Percentiles rank a stretch among this genome's conserved stretches.
These are phyloP conservation scores for Agrotis ipsilon DNA, from an alignment of 2,888 invertebrate species.

Conservation along the genomic window DNA sequence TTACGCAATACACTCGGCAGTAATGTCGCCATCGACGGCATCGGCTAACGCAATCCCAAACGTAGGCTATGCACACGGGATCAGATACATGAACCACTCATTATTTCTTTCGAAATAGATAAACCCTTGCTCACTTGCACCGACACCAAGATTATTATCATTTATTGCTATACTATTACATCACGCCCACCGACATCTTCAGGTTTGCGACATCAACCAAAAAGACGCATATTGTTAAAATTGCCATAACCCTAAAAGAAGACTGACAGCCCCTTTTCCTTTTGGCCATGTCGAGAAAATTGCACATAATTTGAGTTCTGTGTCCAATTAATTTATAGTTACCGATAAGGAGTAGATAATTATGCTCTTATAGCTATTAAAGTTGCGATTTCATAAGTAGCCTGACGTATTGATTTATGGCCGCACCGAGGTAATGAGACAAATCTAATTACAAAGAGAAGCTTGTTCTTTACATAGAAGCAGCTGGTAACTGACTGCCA, in stretches of 20 bases:
- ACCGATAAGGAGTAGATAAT: conserved; percentile 60
- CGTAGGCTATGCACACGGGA: conserved; percentile 65
- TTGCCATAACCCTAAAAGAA: conserved; percentile 42
- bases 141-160: conserved; percentile 51
- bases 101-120: conserved; percentile 66
- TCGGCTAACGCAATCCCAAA: conserved; percentile 66
- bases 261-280: conserved; percentile 46
- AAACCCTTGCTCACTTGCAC: conserved; percentile 56
- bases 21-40: conserved; percentile 60
- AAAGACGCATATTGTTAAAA: conserved; percentile 44
- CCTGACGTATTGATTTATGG: conserved; percentile 53
- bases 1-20: conserved; percentile 55
- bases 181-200: conserved; percentile 44
- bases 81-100: conserved; percentile 65
- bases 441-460: conserved; percentile 50
- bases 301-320: conserved; percentile 57
- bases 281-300: conserved; percentile 53
- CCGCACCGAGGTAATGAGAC: conserved; percentile 33
- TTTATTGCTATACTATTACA: conserved; percentile 58
- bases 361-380: conserved; percentile 54
- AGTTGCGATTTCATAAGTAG: conserved; percentile 47
- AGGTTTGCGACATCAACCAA: conserved; percentile 45
- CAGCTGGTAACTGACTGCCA: conserved; percentile 9
- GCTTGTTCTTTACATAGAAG: conserved; percentile 43
- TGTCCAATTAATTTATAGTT: conserved; percentile 56